These are phyloP conservation scores for Falco naumanni DNA, from an alignment of 2,797 vertebrate species.

Conservation along the genomic window DNA sequence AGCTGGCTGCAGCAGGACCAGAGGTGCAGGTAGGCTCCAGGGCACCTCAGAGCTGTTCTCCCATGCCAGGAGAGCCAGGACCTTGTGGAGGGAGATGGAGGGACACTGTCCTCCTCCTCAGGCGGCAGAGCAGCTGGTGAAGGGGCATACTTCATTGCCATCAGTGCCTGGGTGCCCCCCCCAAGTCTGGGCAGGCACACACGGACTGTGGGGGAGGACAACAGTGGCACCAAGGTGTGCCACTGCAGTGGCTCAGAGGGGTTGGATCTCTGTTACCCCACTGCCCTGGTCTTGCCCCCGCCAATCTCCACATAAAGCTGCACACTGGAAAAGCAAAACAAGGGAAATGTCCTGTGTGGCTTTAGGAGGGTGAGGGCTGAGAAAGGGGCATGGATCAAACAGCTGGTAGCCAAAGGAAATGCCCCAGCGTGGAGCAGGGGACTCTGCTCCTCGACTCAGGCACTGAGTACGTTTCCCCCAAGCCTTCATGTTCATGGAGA, in stretches of 20 bases:
- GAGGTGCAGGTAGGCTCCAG: neutral
- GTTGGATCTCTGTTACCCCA: neutral
- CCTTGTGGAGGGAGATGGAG: neutral
- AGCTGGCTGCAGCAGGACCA: fast-evolving
- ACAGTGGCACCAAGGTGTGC: neutral
- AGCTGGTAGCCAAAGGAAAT: neutral
- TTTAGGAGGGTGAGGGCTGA: neutral
- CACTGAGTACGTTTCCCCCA: neutral
- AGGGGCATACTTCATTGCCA: neutral
- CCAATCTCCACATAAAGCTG: neutral
- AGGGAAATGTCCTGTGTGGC: neutral
- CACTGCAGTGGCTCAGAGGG: neutral
- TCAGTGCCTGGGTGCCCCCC: neutral
- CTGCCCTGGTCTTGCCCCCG: neutral
- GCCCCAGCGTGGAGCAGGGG: too few species aligned
- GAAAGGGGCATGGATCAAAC: neutral
- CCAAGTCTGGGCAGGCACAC: neutral
- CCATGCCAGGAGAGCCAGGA: neutral
- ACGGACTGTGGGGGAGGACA: fast-evolving
- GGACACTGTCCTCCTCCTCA: neutral
- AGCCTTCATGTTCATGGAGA: neutral
- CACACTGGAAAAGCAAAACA: neutral
- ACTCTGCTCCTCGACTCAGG: neutral
- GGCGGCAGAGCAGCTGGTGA: neutral
- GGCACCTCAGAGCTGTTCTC: neutral